phyloP scores from a whole-genome alignment of 2,113 vertebrate species.

The Ailurus styani region DNA sequence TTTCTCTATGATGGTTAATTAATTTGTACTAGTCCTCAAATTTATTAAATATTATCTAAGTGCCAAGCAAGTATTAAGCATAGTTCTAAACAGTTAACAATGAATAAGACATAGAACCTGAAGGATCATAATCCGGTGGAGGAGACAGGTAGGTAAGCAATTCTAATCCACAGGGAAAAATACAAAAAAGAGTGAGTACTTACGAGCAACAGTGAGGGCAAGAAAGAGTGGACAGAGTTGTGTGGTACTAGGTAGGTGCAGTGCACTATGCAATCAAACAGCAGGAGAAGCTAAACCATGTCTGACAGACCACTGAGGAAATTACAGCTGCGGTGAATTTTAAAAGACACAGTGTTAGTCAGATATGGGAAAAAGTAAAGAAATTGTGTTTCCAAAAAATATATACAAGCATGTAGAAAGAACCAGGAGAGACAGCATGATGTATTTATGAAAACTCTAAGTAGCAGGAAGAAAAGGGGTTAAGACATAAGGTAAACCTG shows the following conservation, averaged over 20 bases:
- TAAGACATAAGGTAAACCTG: neutral
- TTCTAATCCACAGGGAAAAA: neutral
- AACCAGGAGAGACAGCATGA: neutral
- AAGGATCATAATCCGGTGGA: neutral
- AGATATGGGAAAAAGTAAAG: too few relatives aligned
- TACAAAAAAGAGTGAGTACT: neutral
- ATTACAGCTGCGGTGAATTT: neutral
- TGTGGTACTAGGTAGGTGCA: too few relatives aligned
- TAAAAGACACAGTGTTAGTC: neutral
- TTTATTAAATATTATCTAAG: neutral
- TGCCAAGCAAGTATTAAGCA: neutral
- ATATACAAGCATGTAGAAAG: neutral
- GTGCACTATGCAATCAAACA: accelerated
- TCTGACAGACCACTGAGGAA: neutral
- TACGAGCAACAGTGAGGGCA: neutral
- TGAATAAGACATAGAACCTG: neutral
- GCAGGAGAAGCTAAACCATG: neutral
- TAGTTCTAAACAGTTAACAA: neutral
- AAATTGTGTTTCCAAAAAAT: too few relatives aligned
- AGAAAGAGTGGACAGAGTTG: neutral
- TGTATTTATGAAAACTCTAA: neutral
- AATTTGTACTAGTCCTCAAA: neutral
- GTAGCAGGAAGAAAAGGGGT: neutral
- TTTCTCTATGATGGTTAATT: neutral
- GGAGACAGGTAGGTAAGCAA: neutral